These are phyloP conservation scores for Spea hammondii DNA, from an alignment of 2,797 vertebrate genomes.

Conservation along the genomic window DNA sequence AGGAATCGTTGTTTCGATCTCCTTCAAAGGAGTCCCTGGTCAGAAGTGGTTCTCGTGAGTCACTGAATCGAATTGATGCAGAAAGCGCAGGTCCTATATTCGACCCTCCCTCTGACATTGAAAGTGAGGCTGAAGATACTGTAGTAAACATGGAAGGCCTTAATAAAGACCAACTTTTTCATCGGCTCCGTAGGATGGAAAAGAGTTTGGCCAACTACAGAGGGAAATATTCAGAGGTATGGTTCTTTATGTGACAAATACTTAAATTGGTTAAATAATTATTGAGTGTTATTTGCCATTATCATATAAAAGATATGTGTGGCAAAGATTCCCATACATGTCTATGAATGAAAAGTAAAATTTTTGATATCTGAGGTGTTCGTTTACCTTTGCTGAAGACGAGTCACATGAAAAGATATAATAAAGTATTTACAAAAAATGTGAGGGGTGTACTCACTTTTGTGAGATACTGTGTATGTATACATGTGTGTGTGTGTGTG, in stretches of 20 bases:
- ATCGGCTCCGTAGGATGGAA: conserved; percentile 80
- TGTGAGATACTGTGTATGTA: too few species aligned
- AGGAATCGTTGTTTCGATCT: conserved; percentile 81
- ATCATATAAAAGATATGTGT: too few species aligned
- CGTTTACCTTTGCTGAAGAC: too few species aligned
- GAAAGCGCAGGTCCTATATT: conserved; percentile 66
- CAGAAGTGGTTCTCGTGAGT: conserved; percentile 84
- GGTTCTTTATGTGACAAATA: background rate
- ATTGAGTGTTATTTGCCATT: too few species aligned
- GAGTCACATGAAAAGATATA: too few species aligned
- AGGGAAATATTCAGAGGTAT: conserved; percentile 91
- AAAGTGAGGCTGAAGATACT: conserved; percentile 88
- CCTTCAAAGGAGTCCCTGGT: conserved; percentile 86
- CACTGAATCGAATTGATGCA: conserved; percentile 78
- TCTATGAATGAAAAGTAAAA: too few species aligned
- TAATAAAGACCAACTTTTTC: conserved; percentile 83
- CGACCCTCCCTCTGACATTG: conserved; percentile 87
- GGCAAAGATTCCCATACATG: too few species aligned
- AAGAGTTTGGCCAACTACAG: conserved; percentile 84
- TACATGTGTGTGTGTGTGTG: too few species aligned
- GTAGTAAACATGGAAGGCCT: conserved; percentile 72
- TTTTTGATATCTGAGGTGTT: too few species aligned
- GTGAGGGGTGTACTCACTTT: too few species aligned
- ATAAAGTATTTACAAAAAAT: too few species aligned
- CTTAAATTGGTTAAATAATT: too few species aligned